Percentiles rank a stretch among this genome's conserved stretches.
Evolutionary conservation across 2,888 invertebrate species (phyloP).

Genomic region (Lasioglossum leucozonium): DNA sequence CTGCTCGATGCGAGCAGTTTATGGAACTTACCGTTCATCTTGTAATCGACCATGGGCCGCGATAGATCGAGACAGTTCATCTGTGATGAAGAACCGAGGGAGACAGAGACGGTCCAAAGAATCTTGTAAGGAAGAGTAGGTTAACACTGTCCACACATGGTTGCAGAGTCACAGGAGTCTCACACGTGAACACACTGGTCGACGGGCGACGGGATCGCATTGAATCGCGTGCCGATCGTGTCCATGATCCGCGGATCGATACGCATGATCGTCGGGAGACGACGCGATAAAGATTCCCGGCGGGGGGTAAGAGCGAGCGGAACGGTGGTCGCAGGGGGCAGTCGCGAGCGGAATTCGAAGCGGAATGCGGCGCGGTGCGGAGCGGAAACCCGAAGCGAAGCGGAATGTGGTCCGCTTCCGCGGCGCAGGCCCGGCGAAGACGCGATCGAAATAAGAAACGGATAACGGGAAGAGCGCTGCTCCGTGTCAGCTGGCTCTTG

Average conservation of each 20-base stretch:
- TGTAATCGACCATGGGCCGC: constrained; percentile 73
- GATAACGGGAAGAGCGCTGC: constrained; percentile 73
- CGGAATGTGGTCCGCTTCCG: neutral
- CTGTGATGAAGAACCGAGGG: neutral
- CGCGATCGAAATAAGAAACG: constrained; percentile 54
- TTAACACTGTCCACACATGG: constrained; percentile 57
- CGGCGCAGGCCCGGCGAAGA: constrained; percentile 37
- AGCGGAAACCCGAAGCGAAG: neutral
- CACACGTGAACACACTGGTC: constrained; percentile 55
- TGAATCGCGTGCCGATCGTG: constrained; percentile 7
- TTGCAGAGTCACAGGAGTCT: constrained; percentile 28
- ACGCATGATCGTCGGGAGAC: constrained; percentile 12
- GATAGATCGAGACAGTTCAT: constrained; percentile 77
- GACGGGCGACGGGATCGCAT: neutral
- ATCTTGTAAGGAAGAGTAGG: neutral
- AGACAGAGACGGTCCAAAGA: neutral
- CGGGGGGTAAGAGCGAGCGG: neutral
- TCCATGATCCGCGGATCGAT: constrained; percentile 62
- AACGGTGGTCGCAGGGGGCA: constrained; percentile 39
- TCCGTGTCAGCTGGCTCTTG: constrained; percentile 83
- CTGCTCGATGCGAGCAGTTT: too few relatives aligned
- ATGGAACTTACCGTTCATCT: constrained; percentile 79
- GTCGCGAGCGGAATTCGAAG: neutral
- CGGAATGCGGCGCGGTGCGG: neutral
- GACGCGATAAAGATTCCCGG: neutral